Evolutionary conservation across 2,113 vertebrate genomes (phyloP).

Genomic region (Tringa solitaria): DNA sequence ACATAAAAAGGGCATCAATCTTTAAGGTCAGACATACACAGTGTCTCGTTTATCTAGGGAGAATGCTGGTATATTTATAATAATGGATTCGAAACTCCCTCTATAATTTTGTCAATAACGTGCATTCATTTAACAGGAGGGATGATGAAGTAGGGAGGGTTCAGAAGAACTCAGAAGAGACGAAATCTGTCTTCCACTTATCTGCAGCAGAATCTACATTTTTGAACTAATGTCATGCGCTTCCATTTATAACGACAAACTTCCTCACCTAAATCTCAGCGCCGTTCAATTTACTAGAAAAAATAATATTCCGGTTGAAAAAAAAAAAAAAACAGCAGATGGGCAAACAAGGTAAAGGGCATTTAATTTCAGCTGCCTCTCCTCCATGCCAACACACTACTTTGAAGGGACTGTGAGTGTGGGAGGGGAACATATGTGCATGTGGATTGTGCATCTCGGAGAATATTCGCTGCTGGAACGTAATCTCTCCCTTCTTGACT

Average conservation of each 20-base stretch:
- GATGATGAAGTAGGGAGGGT: background rate
- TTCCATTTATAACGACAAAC: background rate
- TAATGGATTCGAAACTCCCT: background rate
- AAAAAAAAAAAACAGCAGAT: constrained; percentile 57
- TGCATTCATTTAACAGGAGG: background rate
- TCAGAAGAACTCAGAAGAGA: background rate
- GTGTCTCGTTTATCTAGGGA: background rate
- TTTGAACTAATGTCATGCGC: background rate
- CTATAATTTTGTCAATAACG: background rate
- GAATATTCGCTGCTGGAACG: background rate
- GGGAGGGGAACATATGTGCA: constrained; percentile 59
- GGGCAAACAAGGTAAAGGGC: constrained; percentile 51
- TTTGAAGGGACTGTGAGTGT: constrained; percentile 34
- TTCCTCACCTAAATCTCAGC: background rate
- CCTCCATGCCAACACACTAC: constrained; percentile 18
- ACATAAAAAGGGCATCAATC: background rate
- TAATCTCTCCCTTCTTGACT: background rate
- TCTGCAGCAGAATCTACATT: background rate
- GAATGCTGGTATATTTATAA: background rate
- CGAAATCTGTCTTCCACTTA: background rate
- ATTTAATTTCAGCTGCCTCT: constrained; percentile 40
- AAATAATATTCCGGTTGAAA: background rate
- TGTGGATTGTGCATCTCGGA: constrained; percentile 47
- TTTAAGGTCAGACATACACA: background rate
- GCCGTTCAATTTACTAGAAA: background rate